Evolutionary conservation across 2,888 invertebrate species (phyloP).

Genomic region (Apocheima hispidaria): DNA sequence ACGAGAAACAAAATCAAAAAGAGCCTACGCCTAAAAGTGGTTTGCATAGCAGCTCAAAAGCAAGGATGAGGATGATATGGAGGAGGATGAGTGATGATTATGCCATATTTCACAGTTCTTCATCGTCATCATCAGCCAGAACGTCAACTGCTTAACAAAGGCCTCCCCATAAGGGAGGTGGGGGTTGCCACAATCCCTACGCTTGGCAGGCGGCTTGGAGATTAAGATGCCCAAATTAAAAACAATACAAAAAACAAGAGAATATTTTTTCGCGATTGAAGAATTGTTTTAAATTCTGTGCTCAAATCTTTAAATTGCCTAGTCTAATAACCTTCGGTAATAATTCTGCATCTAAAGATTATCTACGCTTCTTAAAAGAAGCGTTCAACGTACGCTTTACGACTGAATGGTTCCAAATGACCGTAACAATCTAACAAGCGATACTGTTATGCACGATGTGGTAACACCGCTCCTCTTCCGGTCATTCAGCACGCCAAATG

Average conservation of each 20-base stretch:
- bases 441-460: slow-evolving; percentile 37
- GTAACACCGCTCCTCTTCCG: slow-evolving; percentile 37
- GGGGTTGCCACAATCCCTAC: too few species aligned
- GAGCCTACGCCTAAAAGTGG: neutral
- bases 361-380: neutral
- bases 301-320: neutral
- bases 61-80: neutral
- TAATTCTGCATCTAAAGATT: neutral
- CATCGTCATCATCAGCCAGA: too few species aligned
- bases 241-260: too few species aligned
- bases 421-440: slow-evolving; percentile 23
- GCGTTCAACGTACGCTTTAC: slow-evolving; percentile 43
- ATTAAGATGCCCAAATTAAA: too few species aligned
- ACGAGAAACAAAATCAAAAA: neutral
- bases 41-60: neutral
- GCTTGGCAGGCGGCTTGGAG: too few species aligned
- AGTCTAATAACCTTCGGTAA: neutral
- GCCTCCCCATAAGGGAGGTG: too few species aligned
- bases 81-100: neutral
- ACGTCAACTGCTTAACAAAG: too few species aligned
- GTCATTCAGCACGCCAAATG: slow-evolving; percentile 25
- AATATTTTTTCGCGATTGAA: too few species aligned
- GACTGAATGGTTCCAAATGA: slow-evolving; percentile 20
- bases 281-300: neutral
- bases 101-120: neutral